These are phyloP conservation scores for Tetrapedia diversipes DNA, from an alignment of 2,888 invertebrate genomes.

Conservation along the genomic window DNA sequence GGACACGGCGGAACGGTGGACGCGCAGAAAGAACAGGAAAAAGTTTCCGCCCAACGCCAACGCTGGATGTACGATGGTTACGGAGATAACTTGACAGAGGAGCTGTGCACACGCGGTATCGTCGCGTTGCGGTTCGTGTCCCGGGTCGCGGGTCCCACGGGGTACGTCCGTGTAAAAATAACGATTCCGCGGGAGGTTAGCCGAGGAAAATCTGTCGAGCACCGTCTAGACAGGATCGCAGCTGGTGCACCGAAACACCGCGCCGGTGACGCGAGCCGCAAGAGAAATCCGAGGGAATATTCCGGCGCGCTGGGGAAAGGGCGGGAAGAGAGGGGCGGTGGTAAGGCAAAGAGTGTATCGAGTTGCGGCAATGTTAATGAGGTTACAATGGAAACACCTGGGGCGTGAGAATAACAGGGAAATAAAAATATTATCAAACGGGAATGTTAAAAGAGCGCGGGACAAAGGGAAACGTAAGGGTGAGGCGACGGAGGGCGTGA, in stretches of 20 bases:
- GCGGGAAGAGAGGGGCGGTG: background rate
- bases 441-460: constrained; percentile 46
- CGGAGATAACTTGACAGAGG: background rate
- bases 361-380: constrained; percentile 51
- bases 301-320: background rate
- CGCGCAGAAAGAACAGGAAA: constrained; percentile 52
- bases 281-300: background rate
- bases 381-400: constrained; percentile 55
- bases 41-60: constrained; percentile 38
- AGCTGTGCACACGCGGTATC: constrained; percentile 10
- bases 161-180: constrained; percentile 11
- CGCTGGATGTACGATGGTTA: constrained; percentile 15
- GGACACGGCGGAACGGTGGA: constrained; percentile 37
- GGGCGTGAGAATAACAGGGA: constrained; percentile 50
- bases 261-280: background rate
- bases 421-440: constrained; percentile 60
- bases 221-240: constrained; percentile 27
- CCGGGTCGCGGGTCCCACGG: constrained; percentile 1
- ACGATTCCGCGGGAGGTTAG: constrained; percentile 21
- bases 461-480: constrained; percentile 48
- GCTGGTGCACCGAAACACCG: background rate
- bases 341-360: constrained; percentile 35
- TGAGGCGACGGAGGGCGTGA: constrained; percentile 31
- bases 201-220: constrained; percentile 17
- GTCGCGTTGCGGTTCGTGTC: background rate